phyloP scores from a whole-genome alignment of 2,113 vertebrate species.

The Rhinolophus ferrumequinum region DNA sequence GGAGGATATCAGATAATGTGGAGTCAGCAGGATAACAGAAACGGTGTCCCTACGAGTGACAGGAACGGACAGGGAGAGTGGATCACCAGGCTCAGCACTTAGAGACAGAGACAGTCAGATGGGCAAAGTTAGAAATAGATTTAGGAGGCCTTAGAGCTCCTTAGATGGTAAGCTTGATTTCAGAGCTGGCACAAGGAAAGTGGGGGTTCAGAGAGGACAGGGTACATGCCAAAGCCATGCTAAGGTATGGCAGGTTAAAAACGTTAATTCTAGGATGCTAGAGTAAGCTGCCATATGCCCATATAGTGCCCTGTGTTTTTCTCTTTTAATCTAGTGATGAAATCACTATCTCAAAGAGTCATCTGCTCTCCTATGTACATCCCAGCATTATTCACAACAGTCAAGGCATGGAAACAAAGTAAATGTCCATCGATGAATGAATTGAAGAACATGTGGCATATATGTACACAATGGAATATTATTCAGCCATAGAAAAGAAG shows the following conservation, averaged over 20 bases:
- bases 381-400: neutral
- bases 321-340: neutral
- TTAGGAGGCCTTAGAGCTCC: neutral
- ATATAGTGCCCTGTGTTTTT: neutral
- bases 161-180: neutral
- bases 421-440: neutral
- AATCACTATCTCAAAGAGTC: neutral
- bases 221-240: neutral
- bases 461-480: neutral
- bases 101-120: neutral
- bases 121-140: neutral
- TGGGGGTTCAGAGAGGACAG: neutral
- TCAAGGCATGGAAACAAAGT: neutral
- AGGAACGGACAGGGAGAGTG: neutral
- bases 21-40: neutral
- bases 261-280: neutral
- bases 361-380: neutral
- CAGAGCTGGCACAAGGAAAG: neutral
- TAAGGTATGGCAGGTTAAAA: neutral
- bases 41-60: neutral
- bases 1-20: neutral
- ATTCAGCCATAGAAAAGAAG: neutral
- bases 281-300: neutral
- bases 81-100: neutral
- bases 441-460: neutral